phyloP scores from a whole-genome alignment of 2,797 vertebrate genomes.

The Cephalopachus bancanus region DNA sequence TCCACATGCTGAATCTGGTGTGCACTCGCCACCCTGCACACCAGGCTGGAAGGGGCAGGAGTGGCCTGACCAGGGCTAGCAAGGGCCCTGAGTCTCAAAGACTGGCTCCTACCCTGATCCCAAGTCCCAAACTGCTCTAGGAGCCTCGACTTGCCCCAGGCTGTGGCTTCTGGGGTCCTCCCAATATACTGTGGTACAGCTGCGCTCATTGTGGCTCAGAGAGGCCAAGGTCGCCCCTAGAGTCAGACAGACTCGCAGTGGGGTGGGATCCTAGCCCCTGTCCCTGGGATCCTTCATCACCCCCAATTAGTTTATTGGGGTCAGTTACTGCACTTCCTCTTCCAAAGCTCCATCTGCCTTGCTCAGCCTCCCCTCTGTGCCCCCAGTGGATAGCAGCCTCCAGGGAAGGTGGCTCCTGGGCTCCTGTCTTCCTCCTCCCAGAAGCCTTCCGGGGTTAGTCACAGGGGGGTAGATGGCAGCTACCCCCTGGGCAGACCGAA shows the following conservation, averaged over 20 bases:
- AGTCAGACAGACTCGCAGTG: not conserved
- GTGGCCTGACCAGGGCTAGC: not conserved
- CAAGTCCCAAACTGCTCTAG: not conserved
- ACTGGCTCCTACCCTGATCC: not conserved
- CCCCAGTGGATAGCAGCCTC: not conserved
- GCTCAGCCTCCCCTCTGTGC: too few species aligned
- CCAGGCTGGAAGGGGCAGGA: not conserved
- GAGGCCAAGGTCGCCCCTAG: not conserved
- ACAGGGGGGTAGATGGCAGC: not conserved
- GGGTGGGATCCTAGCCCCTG: not conserved
- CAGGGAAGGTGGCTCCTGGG: not conserved
- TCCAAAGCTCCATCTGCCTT: not conserved
- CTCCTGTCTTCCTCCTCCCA: not conserved
- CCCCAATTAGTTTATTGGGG: not conserved
- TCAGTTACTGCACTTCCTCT: not conserved
- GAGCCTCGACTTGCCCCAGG: not conserved
- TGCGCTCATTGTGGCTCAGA: not conserved
- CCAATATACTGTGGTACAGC: not conserved
- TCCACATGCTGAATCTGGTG: not conserved
- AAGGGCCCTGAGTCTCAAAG: not conserved
- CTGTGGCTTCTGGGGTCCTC: not conserved
- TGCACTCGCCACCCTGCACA: not conserved
- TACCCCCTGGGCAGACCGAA: not conserved
- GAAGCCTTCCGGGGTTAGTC: slow-evolving; percentile 9
- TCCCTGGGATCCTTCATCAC: not conserved